Base-by-base conservation (phyloP, 2,113 vertebrate genomes). In the Pygathrix nemaeus region DNA sequence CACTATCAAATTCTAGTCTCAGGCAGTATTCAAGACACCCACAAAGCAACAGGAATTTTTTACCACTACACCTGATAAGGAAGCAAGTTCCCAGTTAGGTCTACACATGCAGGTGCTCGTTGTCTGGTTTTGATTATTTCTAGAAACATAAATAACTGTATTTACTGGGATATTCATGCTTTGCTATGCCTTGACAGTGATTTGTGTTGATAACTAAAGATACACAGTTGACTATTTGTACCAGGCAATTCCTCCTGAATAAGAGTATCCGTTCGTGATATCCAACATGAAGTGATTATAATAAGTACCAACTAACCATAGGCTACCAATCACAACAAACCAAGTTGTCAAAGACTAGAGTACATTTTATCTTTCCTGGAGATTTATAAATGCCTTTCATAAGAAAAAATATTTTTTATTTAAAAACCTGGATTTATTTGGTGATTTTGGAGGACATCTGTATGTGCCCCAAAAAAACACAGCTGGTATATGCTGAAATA, bases 91-190 rank as follows among this genome's bases (percentile, higher is more conserved):
- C 72, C 90, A 75, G 82, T 96, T 92, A 81, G 45, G 7, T 93
- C 64, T 81, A 75, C 93, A 94, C 97, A 92, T 86, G 61, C 64
- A 87, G 80, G 35, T 92, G 70, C 38, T 90, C 23, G 30, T 91
- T 89, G 10, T 59, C 40, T 96, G n/a, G 38, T 93, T 97, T 90
- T 92, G 79, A 84, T 96, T 96, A 87, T 97, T 97, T 97, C 83
- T 94, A 57, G 70, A 96, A 93, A 94, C 78, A 86, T 76, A 72
- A 4, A 32, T 68, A 80, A 68, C 68, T 68, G 13, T 83, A n/a
- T 95, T 93, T 96, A 76, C 83, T 95, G 20, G 30, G 9, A 5
- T 92, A 97, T 97, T 97, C 38, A 55, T 90, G 14, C 27, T 90
- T 87, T 90, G 8, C 73, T 90, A 2, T 92, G 92, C 21, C 52